These are phyloP conservation scores for Micromussa lordhowensis DNA, from an alignment of 92 coral and sea anemone species.

Conservation along the genomic window DNA sequence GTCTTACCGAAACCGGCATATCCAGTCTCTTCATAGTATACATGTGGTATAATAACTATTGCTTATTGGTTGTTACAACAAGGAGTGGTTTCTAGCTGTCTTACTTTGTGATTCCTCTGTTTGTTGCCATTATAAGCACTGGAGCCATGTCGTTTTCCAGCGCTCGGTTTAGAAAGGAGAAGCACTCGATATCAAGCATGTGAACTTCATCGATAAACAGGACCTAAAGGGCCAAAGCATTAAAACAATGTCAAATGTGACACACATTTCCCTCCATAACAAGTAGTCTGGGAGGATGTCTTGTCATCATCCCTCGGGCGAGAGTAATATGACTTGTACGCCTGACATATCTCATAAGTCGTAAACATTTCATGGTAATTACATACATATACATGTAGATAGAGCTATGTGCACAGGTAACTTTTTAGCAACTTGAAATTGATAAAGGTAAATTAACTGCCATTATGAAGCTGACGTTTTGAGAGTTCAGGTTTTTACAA, in stretches of 20 bases:
- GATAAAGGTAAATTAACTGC: too few species aligned
- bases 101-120: slow-evolving; percentile 98
- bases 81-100: background rate
- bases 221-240: slow-evolving; percentile 59
- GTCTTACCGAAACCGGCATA: background rate
- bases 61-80: background rate
- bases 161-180: slow-evolving; percentile 98
- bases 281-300: too few species aligned
- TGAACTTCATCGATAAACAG: slow-evolving; percentile 98
- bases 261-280: background rate
- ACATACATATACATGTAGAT: too few species aligned
- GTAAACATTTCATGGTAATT: too few species aligned
- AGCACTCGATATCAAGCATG: slow-evolving; percentile 98
- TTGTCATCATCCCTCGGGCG: too few species aligned
- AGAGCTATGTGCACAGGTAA: too few species aligned
- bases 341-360: too few species aligned
- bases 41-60: too few species aligned
- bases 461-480: too few species aligned
- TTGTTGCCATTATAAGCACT: slow-evolving; percentile 97
- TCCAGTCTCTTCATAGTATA: background rate
- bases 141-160: slow-evolving; percentile 99
- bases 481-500: too few species aligned
- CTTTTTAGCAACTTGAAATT: too few species aligned
- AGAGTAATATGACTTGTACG: too few species aligned
- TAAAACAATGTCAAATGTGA: background rate